Base-by-base conservation (phyloP, 2,888 invertebrate species). In the Pollenia angustigena region DNA sequence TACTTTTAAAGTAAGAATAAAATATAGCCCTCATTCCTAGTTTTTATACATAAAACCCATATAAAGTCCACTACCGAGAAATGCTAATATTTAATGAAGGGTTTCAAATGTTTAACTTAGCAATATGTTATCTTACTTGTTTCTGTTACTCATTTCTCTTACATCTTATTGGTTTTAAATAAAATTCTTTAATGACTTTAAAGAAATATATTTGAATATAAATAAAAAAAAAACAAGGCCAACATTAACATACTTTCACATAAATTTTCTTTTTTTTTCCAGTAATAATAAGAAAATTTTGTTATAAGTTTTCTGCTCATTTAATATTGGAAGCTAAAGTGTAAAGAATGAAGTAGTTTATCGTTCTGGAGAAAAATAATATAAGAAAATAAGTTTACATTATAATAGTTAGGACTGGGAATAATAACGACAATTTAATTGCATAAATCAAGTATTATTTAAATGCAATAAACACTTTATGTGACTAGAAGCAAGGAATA, bases 381-480 rank as follows among this genome's bases (percentile, higher is more conserved):
- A 10, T 7, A 50, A n/a, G n/a, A 50, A n/a, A 4, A 50, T 46
- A 50, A 50, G 10, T n/a, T n/a, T 7, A 50, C 14, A 50, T n/a
- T 14, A 42, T 44, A 56, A 46, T 23, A 23, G 23, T 23, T 23
- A 72, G n/a, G 9, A n/a, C 14, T 44, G 18, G n/a, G 64, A 52
- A 76, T 76, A 54, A 54, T 54, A 76, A 64, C 54, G 64, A 76
- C 76, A 48, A 64, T 64, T 76, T 76, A 75, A 75, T 75, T 75
- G 50, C 62, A 75, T 75, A 62, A 62, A 64, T 75, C 60, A 75
- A 64, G 52, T 52, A 62, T 75, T 62, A 50, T 75, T 75, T 52
- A 52, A 75, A 62, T 75, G 62, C 42, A 75, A 75, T 75, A 75
- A 64, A 64, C 40, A 62, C 52, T 52, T 75, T 48, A 74, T 60